These are phyloP conservation scores for Pimpla rufipes DNA, from an alignment of 2,888 invertebrate genomes.

Conservation along the genomic window DNA sequence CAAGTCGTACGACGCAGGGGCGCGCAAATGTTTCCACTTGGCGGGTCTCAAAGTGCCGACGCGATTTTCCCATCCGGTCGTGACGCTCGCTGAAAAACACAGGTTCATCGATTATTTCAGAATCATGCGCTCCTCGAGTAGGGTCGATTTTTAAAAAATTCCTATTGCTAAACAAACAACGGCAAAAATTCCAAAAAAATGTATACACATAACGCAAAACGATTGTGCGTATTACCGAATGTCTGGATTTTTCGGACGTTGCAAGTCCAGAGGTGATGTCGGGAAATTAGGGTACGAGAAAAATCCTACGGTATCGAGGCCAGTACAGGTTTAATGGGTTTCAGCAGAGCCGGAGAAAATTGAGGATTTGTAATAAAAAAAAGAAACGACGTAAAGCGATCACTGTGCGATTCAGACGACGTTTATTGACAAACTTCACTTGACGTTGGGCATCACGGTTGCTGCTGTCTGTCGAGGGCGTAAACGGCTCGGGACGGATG, in stretches of 20 bases:
- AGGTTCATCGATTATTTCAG: constrained; percentile 2
- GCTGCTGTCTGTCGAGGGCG: constrained; percentile 81
- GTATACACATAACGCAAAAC: not conserved
- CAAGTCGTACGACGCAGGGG: not conserved
- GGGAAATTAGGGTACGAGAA: not conserved
- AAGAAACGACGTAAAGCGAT: constrained; percentile 1
- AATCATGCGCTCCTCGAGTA: not conserved
- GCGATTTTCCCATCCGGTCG: constrained; percentile 28
- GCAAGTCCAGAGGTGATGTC: not conserved
- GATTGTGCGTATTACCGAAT: not conserved
- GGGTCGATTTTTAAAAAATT: not conserved
- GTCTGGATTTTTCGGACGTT: not conserved
- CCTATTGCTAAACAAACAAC: not conserved
- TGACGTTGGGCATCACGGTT: constrained; percentile 2
- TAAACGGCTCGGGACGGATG: constrained; percentile 74
- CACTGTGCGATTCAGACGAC: not conserved
- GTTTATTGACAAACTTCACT: constrained; percentile 1
- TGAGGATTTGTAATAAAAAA: not conserved
- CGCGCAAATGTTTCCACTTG: constrained; percentile 2
- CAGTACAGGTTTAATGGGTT: not conserved
- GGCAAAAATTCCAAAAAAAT: not conserved
- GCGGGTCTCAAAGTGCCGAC: not conserved
- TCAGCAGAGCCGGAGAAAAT: not conserved
- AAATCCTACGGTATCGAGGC: not conserved
- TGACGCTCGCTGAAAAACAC: constrained; percentile 6